These are phyloP conservation scores for Grallaria varia DNA, from an alignment of 2,113 vertebrate species.

Conservation along the genomic window DNA sequence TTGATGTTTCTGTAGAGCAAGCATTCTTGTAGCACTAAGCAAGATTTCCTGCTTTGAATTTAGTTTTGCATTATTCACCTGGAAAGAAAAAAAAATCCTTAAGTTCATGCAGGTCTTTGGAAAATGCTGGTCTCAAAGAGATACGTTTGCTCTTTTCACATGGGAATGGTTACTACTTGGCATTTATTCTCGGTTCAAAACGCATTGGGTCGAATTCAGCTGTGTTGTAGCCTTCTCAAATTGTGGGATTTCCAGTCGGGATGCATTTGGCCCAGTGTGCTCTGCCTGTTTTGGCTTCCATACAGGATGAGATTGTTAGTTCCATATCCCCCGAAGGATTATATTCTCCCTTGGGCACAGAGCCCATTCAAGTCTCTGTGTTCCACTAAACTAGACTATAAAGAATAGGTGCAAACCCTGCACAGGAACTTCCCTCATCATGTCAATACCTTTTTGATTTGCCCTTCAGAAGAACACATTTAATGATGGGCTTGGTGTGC, in stretches of 20 bases:
- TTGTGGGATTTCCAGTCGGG: not conserved
- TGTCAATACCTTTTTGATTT: not conserved
- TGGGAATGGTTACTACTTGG: conserved; percentile 47
- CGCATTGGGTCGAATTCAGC: not conserved
- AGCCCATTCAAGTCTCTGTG: not conserved
- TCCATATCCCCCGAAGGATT: not conserved
- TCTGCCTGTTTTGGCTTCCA: conserved; percentile 16
- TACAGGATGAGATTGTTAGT: not conserved
- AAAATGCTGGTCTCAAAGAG: not conserved
- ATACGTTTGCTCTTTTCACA: conserved; percentile 7
- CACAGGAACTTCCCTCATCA: not conserved
- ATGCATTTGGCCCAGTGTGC: not conserved
- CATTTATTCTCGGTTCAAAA: not conserved
- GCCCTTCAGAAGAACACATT: not conserved
- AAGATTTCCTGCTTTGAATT: conserved; percentile 9
- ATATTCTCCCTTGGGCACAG: not conserved
- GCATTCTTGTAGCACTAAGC: not conserved
- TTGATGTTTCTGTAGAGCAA: not conserved
- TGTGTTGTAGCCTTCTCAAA: not conserved
- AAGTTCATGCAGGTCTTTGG: conserved; percentile 1
- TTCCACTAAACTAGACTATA: not conserved
- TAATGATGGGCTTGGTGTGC: not conserved
- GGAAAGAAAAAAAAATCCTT: not conserved
- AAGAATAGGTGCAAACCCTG: not conserved
- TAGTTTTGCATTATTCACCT: not conserved